Conservation (phyloP, 2,113 vertebrate genomes). For the Epinephelus fuscoguttatus region DNA sequence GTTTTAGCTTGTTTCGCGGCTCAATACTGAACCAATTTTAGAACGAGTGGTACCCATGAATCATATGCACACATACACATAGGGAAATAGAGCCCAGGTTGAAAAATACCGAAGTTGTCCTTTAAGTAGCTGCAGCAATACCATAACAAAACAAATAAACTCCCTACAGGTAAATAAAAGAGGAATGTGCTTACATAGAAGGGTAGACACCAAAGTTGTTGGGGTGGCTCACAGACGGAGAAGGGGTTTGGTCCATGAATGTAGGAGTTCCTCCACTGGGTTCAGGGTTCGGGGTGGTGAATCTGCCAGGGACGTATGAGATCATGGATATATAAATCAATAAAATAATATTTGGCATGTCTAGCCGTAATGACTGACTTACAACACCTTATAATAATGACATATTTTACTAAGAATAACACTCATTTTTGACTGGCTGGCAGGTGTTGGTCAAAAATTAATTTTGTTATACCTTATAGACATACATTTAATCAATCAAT, state of each 20-base stretch:
- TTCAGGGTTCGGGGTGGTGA: conserved; percentile 88
- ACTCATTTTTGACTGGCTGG: not conserved
- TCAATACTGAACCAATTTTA: too few relatives aligned
- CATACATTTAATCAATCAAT: too few relatives aligned
- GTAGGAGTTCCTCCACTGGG: conserved; percentile 81
- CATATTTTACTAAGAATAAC: not conserved
- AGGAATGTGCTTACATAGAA: conserved; percentile 86
- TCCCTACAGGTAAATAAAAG: not conserved
- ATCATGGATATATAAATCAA: not conserved
- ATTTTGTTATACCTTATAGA: not conserved
- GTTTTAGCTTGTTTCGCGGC: too few relatives aligned
- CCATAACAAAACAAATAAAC: not conserved
- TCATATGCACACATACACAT: too few relatives aligned
- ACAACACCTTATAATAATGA: not conserved
- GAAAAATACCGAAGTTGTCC: too few relatives aligned
- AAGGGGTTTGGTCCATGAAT: conserved; percentile 94
- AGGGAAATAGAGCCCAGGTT: too few relatives aligned
- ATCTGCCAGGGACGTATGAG: conserved; percentile 79
- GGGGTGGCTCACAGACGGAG: conserved; percentile 87
- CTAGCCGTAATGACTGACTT: not conserved
- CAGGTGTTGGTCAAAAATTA: not conserved
- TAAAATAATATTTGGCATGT: too few relatives aligned
- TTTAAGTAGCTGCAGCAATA: not conserved
- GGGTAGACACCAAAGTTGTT: conserved; percentile 88
- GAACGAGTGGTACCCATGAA: too few relatives aligned